Evolutionary conservation across 2,797 vertebrate genomes (phyloP).

Genomic region (Serranus cabrilla): DNA sequence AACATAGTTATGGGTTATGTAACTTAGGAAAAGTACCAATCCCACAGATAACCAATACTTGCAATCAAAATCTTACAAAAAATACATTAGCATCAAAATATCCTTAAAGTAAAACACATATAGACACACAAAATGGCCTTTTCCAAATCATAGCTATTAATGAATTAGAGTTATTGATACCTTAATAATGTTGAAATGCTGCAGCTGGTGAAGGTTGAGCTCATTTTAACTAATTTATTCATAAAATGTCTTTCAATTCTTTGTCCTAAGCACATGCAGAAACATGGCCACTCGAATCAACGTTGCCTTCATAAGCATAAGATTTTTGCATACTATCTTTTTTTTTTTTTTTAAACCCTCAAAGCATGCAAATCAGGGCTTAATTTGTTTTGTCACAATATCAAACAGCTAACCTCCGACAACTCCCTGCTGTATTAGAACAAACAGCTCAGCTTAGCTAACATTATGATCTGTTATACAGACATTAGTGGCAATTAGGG

Average conservation of each 20-base stretch:
- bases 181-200: background rate
- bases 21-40: background rate
- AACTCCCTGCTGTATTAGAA: constrained; percentile 25
- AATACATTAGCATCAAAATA: background rate
- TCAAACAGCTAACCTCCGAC: constrained; percentile 24
- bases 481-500: constrained; percentile 36
- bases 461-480: constrained; percentile 12
- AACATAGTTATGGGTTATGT: too few relatives aligned
- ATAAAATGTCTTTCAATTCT: background rate
- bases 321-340: background rate
- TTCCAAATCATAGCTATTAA: too few relatives aligned
- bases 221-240: too few relatives aligned
- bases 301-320: background rate
- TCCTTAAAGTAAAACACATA: too few relatives aligned
- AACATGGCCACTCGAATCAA: background rate
- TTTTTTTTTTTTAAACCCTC: constrained; percentile 14
- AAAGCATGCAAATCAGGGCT: constrained; percentile 19
- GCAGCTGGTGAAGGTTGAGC: too few relatives aligned
- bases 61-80: too few relatives aligned
- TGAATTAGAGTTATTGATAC: background rate
- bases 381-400: constrained; percentile 34
- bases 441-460: constrained; percentile 36
- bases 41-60: too few relatives aligned
- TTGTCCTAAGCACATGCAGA: background rate
- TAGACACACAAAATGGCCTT: too few relatives aligned